phyloP scores from a whole-genome alignment of 2,113 vertebrate species.

The Mormyrus iriodes region DNA sequence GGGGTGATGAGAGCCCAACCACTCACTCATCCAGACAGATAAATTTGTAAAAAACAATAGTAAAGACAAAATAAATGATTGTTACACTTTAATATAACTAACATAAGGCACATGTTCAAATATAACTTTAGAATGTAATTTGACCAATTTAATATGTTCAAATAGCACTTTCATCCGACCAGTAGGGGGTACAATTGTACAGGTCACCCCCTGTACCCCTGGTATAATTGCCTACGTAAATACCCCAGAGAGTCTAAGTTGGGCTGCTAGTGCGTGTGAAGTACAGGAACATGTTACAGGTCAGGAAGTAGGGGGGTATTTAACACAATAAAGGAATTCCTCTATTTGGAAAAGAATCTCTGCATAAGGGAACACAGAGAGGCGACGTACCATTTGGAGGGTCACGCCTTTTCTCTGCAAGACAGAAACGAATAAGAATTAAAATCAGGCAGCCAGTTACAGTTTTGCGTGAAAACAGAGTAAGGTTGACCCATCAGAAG shows the following conservation, averaged over 20 bases:
- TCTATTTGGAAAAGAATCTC: not conserved
- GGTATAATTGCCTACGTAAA: not conserved
- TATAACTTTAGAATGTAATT: not conserved
- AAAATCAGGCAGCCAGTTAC: constrained; percentile 25
- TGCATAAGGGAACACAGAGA: not conserved
- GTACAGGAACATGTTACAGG: not conserved
- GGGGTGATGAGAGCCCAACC: not conserved
- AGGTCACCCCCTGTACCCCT: not conserved
- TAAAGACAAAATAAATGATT: not conserved
- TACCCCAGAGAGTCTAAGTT: not conserved
- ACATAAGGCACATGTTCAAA: not conserved
- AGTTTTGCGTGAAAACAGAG: constrained; percentile 34
- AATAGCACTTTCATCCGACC: not conserved
- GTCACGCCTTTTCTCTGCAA: constrained; percentile 70
- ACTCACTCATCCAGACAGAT: not conserved
- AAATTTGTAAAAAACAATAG: not conserved
- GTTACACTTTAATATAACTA: not conserved
- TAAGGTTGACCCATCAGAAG: not conserved
- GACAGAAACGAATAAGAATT: constrained; percentile 54
- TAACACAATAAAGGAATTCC: not conserved
- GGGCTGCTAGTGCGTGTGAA: not conserved
- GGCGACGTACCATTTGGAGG: constrained; percentile 64
- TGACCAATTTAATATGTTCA: not conserved
- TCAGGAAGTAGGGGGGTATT: not conserved
- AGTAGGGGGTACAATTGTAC: not conserved